Evolutionary conservation across 2,113 vertebrate species (phyloP).

Genomic region (Brienomyrus brachyistius): DNA sequence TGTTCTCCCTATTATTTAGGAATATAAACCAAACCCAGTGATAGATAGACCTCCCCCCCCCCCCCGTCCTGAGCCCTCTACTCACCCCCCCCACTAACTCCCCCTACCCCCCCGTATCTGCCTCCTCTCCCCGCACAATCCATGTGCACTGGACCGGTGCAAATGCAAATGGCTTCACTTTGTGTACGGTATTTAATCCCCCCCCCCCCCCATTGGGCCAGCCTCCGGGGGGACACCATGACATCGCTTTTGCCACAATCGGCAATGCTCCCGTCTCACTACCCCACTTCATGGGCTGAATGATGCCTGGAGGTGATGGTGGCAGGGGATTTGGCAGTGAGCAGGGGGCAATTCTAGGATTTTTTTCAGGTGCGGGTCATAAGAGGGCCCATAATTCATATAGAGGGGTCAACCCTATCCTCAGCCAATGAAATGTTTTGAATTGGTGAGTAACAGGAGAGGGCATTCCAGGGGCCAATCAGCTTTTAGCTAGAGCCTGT

Average conservation of each 20-base stretch:
- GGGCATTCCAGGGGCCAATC: background rate
- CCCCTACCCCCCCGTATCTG: background rate
- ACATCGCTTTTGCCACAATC: conserved; percentile 37
- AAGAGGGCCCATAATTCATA: background rate
- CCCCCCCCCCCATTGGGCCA: conserved; percentile 57
- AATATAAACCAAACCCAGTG: conserved; percentile 4
- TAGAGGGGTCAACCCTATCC: background rate
- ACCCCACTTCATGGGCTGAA: background rate
- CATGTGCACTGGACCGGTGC: conserved; percentile 59
- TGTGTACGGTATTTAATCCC: conserved; percentile 59
- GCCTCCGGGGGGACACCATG: conserved; percentile 11
- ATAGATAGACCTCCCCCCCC: background rate
- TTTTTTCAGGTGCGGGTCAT: background rate
- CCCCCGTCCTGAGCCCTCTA: background rate
- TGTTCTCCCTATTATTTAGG: background rate
- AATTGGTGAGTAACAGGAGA: background rate
- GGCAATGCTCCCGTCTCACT: background rate
- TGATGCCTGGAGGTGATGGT: background rate
- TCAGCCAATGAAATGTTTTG: background rate
- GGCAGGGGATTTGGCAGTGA: background rate
- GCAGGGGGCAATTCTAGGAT: background rate
- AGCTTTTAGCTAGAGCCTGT: too few species aligned
- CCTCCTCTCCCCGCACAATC: conserved; percentile 14
- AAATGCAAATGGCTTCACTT: conserved; percentile 59
- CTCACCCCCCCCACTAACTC: background rate